A percentile compares a stretch with the other conserved stretches of the same genome.
These are phyloP conservation scores for Bellardia pandia DNA, from an alignment of 2,888 invertebrate genomes.

Conservation along the genomic window DNA sequence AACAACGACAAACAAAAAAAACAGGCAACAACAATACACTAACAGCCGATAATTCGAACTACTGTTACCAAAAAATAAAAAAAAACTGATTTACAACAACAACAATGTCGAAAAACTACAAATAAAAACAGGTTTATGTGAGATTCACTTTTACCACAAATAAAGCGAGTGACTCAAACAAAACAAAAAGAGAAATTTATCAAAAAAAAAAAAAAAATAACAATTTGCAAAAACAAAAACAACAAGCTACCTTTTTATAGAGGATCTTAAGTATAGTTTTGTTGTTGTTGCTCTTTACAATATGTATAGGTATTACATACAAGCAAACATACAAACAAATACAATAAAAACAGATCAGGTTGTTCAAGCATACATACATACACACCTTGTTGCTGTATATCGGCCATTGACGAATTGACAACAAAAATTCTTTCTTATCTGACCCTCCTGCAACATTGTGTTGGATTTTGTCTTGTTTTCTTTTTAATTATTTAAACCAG, in stretches of 20 bases:
- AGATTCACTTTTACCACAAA: conserved; percentile 70
- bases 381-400: neutral
- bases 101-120: conserved; percentile 16
- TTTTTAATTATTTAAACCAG: conserved; percentile 23
- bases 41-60: neutral
- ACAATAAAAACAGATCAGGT: conserved; percentile 45
- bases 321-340: neutral
- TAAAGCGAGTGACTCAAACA: conserved; percentile 45
- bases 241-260: conserved; percentile 33
- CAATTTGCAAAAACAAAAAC: conserved; percentile 50
- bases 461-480: conserved; percentile 33
- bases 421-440: conserved; percentile 50
- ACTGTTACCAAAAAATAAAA: conserved; percentile 1
- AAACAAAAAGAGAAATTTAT: conserved; percentile 69
- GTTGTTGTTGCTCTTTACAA: neutral
- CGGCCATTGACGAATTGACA: conserved; percentile 15
- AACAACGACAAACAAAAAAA: conserved; percentile 12
- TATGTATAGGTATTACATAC: no score
- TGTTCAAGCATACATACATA: conserved; percentile 22
- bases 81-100: conserved; percentile 19
- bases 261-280: conserved; percentile 43
- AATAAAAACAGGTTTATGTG: conserved; percentile 56
- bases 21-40: conserved; percentile 18
- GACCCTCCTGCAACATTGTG: conserved; percentile 59
- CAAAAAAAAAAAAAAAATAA: conserved; percentile 53